Percentiles rank a stretch among this genome's conserved stretches.
Conservation (phyloP, 2,797 vertebrate genomes). For the Mustela erminea region DNA sequence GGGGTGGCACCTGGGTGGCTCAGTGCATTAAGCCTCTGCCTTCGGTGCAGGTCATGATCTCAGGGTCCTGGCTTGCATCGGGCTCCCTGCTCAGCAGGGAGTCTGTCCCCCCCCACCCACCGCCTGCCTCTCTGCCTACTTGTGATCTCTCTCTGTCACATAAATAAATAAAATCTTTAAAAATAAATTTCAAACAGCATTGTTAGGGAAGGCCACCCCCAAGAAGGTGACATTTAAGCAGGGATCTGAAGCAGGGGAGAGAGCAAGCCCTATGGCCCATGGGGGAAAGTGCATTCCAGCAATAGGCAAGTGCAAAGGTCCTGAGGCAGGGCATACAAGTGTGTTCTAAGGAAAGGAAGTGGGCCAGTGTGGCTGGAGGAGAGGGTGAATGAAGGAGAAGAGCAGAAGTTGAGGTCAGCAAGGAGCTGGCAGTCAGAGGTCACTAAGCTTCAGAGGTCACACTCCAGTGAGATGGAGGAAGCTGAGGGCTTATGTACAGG, state of each 20-base stretch:
- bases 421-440: not conserved
- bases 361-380: not conserved
- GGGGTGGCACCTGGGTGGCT: too few relatives aligned
- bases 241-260: not conserved
- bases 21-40: too few relatives aligned
- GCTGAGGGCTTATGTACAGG: not conserved
- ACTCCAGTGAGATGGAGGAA: not conserved
- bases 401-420: not conserved
- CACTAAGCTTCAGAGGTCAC: not conserved
- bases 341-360: not conserved
- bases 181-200: not conserved
- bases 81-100: too few relatives aligned
- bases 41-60: too few relatives aligned
- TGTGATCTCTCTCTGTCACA: too few relatives aligned
- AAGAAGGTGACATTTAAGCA: not conserved
- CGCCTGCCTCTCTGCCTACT: too few relatives aligned
- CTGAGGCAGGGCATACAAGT: not conserved
- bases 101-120: too few relatives aligned
- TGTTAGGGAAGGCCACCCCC: not conserved
- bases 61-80: too few relatives aligned
- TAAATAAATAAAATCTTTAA: too few relatives aligned
- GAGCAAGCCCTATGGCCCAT: fast-evolving
- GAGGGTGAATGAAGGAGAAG: not conserved
- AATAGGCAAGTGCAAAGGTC: not conserved
- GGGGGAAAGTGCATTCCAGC: fast-evolving